Conservation (phyloP, 92 coral and sea anemone genomes). For the Diadumene lineata region DNA sequence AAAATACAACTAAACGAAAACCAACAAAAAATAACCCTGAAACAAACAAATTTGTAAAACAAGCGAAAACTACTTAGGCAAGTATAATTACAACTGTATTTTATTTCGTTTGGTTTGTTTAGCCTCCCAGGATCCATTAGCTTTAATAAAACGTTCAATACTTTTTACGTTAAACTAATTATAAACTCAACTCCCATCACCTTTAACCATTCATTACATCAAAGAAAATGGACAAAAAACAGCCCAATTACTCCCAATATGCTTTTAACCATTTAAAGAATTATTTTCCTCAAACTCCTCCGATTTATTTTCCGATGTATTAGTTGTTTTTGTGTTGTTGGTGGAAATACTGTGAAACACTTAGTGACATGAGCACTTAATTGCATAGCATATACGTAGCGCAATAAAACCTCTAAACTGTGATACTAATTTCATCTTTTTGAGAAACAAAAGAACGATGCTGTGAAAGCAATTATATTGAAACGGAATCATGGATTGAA, state of each 20-base stretch:
- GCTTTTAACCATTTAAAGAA: too few relatives aligned
- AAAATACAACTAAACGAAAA: too few relatives aligned
- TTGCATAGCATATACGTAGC: too few relatives aligned
- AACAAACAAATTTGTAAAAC: too few relatives aligned
- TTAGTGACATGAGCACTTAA: too few relatives aligned
- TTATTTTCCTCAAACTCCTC: too few relatives aligned
- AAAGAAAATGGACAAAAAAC: not conserved
- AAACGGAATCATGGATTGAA: not conserved
- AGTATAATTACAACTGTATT: not conserved
- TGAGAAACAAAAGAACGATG: not conserved
- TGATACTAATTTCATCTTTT: constrained; percentile 10
- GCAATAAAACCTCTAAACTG: not conserved
- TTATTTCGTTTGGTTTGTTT: not conserved
- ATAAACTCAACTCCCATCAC: not conserved
- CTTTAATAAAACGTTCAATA: not conserved
- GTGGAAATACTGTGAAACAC: too few relatives aligned
- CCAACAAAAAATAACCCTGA: too few relatives aligned
- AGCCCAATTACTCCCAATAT: not conserved
- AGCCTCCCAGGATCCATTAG: not conserved
- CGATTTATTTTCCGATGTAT: too few relatives aligned
- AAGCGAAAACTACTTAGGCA: not conserved
- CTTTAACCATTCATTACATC: not conserved
- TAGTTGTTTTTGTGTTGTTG: too few relatives aligned
- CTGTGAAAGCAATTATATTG: not conserved
- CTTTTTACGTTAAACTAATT: not conserved